Evolutionary conservation across 2,888 invertebrate genomes (phyloP).

Genomic region (Magallana nippona): DNA sequence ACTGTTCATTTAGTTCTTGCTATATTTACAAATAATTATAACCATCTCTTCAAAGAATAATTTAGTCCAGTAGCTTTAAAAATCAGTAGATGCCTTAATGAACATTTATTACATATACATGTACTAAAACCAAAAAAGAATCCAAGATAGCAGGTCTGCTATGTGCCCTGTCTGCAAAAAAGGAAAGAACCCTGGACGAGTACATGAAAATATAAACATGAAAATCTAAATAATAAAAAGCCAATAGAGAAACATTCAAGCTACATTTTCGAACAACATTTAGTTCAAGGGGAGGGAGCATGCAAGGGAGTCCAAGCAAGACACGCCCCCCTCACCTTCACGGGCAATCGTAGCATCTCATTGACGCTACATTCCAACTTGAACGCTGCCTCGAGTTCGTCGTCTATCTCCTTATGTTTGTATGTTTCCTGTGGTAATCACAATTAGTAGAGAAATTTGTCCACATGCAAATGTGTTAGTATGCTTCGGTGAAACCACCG

Average conservation of each 20-base stretch:
- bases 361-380: constrained; percentile 69
- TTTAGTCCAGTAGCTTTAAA: no score
- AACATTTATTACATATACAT: not conserved
- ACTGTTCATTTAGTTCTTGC: no score
- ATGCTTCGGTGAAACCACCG: no score
- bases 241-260: not conserved
- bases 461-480: constrained; percentile 42
- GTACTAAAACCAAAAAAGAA: not conserved
- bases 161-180: constrained; percentile 12
- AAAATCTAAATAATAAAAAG: not conserved
- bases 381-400: constrained; percentile 75
- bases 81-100: no score
- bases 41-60: no score
- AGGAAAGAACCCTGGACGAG: not conserved
- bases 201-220: not conserved
- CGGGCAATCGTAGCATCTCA: constrained; percentile 68
- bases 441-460: constrained; percentile 51
- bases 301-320: constrained; percentile 5
- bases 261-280: not conserved
- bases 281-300: constrained; percentile 6
- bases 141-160: not conserved
- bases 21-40: no score
- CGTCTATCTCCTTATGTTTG: constrained; percentile 77
- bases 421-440: constrained; percentile 71
- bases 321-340: constrained; percentile 64